Percentiles rank a stretch among this genome's conserved stretches.
These are phyloP conservation scores for Thalpophila matura DNA, from an alignment of 2,888 invertebrate genomes.

Conservation along the genomic window DNA sequence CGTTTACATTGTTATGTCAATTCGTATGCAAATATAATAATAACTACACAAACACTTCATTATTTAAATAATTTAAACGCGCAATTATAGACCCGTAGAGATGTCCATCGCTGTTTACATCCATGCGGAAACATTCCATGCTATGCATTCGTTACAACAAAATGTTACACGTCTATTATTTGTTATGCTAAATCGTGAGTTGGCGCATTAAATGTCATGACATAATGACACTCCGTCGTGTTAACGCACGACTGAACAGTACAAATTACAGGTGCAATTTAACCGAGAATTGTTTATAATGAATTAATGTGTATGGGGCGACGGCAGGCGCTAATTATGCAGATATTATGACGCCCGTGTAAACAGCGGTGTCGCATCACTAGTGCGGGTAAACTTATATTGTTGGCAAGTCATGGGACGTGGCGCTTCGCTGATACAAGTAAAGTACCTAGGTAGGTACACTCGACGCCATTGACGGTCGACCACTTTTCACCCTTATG, in stretches of 20 bases:
- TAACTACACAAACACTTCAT: constrained; percentile 28
- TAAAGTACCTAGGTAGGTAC: too few species aligned
- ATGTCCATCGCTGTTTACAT: constrained; percentile 24
- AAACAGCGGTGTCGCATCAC: constrained; percentile 53
- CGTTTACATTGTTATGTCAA: constrained; percentile 47
- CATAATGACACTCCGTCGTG: constrained; percentile 77
- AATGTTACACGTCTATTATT: constrained; percentile 84
- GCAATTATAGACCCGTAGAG: constrained; percentile 12
- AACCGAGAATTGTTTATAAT: constrained; percentile 80
- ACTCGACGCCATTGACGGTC: too few species aligned
- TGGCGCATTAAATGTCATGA: constrained; percentile 76
- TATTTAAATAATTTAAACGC: constrained; percentile 32
- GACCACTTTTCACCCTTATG: too few species aligned
- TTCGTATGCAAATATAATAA: constrained; percentile 48
- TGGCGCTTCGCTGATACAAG: constrained; percentile 37
- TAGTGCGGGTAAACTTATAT: constrained; percentile 30
- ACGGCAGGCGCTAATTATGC: constrained; percentile 76
- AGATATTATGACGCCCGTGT: constrained; percentile 72
- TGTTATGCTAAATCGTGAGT: constrained; percentile 84
- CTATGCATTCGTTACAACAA: constrained; percentile 67
- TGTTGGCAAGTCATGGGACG: constrained; percentile 13
- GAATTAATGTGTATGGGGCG: constrained; percentile 76
- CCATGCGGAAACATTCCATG: constrained; percentile 65
- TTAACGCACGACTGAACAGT: constrained; percentile 70
- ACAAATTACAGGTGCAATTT: constrained; percentile 82